Conservation (phyloP, 1,140 invertebrate species). For the Acromyrmex charruanus region DNA sequence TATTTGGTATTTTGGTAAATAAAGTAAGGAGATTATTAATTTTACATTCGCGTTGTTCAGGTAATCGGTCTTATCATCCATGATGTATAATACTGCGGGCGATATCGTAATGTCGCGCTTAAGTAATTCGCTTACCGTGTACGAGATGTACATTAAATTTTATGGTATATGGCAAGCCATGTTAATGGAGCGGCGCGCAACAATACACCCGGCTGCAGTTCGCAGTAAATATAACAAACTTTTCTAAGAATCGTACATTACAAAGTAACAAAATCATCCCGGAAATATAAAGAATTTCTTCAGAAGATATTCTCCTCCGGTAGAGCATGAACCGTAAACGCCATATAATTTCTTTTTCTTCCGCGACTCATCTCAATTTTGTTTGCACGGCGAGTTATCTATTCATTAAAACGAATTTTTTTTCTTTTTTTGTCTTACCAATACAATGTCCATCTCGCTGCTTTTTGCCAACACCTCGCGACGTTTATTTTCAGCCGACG, state of each 20-base stretch:
- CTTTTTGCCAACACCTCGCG: neutral
- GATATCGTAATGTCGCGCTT: slow-evolving; percentile 18
- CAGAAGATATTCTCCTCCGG: neutral
- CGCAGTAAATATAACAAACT: slow-evolving; percentile 19
- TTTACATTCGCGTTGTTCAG: slow-evolving; percentile 22
- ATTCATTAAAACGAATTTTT: slow-evolving; percentile 34
- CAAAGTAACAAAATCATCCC: slow-evolving; percentile 30
- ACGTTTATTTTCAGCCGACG: slow-evolving; percentile 13
- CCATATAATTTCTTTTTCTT: neutral
- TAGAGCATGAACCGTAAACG: neutral
- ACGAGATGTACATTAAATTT: slow-evolving; percentile 51
- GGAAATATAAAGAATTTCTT: slow-evolving; percentile 28
- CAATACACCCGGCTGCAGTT: slow-evolving; percentile 24
- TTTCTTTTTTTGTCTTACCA: neutral
- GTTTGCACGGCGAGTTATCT: neutral
- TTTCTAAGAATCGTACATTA: neutral
- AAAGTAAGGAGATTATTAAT: slow-evolving; percentile 25
- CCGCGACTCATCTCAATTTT: neutral
- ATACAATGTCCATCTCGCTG: slow-evolving; percentile 6
- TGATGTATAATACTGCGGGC: slow-evolving; percentile 16
- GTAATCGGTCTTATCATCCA: slow-evolving; percentile 40
- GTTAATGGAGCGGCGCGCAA: slow-evolving; percentile 19
- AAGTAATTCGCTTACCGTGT: slow-evolving; percentile 39
- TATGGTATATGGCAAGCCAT: slow-evolving; percentile 15
- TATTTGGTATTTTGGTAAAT: neutral